phyloP scores from a whole-genome alignment of 2,888 invertebrate genomes.

The Vesta saturnalis region DNA sequence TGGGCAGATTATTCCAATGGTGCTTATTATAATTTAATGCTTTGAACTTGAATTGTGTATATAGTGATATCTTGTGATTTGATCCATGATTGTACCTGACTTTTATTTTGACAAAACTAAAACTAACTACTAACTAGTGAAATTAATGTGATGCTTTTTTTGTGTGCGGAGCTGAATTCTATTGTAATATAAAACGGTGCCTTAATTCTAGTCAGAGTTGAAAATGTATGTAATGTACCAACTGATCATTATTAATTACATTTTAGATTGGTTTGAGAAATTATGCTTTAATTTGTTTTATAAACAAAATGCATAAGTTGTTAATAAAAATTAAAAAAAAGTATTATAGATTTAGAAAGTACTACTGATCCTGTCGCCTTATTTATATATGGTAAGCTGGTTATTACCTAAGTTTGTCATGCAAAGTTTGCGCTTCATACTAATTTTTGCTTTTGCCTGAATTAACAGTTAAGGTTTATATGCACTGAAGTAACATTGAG shows the following conservation, averaged over 20 bases:
- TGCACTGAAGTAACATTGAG: not conserved
- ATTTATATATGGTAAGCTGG: not conserved
- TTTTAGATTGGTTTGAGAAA: too few species aligned
- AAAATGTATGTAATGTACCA: not conserved
- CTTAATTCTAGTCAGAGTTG: not conserved
- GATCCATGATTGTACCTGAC: conserved; percentile 10
- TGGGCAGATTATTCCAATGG: not conserved
- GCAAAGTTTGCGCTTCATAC: not conserved
- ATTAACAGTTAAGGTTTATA: not conserved
- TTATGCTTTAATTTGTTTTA: too few species aligned
- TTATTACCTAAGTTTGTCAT: not conserved
- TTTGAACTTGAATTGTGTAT: too few species aligned
- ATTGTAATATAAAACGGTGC: too few species aligned
- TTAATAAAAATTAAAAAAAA: not conserved
- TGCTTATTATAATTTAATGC: not conserved
- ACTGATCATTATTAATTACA: too few species aligned
- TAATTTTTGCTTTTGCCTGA: not conserved
- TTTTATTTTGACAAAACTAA: not conserved
- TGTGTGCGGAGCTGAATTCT: not conserved
- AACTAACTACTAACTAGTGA: too few species aligned
- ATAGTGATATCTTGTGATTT: too few species aligned
- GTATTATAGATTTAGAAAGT: not conserved
- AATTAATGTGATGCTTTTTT: not conserved
- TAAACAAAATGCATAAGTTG: too few species aligned
- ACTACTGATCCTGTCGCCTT: not conserved